These are phyloP conservation scores for Morus bassanus DNA, from an alignment of 2,797 vertebrate genomes.

Conservation along the genomic window DNA sequence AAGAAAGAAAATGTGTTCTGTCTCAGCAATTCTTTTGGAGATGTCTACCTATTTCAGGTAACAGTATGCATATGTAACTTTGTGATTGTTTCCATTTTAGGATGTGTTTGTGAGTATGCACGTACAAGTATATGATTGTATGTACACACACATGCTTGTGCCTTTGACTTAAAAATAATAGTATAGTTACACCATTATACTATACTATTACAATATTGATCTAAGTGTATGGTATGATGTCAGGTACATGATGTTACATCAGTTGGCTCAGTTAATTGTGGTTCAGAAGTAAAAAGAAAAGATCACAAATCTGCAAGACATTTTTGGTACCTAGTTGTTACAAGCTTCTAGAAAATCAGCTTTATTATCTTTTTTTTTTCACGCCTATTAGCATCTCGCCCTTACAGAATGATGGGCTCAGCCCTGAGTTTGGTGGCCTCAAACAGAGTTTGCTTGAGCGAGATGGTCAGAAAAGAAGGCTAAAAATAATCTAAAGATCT, in stretches of 20 bases:
- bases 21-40: slow-evolving; percentile 93
- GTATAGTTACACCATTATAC: background rate
- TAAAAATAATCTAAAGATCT: slow-evolving; percentile 10
- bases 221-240: background rate
- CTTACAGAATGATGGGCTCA: background rate
- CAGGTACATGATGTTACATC: background rate
- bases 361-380: background rate
- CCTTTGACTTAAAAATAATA: background rate
- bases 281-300: background rate
- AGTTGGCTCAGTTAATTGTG: background rate
- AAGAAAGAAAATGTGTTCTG: slow-evolving; percentile 96
- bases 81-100: background rate
- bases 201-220: background rate
- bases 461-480: background rate
- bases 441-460: background rate
- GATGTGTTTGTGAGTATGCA: background rate
- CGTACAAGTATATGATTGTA: background rate
- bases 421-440: background rate
- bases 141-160: background rate
- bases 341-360: background rate
- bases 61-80: background rate
- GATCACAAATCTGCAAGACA: background rate
- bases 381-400: background rate
- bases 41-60: slow-evolving; percentile 95
- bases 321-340: background rate